These are phyloP conservation scores for Hypanus sabinus DNA, from an alignment of 2,113 vertebrate species.

Conservation along the genomic window DNA sequence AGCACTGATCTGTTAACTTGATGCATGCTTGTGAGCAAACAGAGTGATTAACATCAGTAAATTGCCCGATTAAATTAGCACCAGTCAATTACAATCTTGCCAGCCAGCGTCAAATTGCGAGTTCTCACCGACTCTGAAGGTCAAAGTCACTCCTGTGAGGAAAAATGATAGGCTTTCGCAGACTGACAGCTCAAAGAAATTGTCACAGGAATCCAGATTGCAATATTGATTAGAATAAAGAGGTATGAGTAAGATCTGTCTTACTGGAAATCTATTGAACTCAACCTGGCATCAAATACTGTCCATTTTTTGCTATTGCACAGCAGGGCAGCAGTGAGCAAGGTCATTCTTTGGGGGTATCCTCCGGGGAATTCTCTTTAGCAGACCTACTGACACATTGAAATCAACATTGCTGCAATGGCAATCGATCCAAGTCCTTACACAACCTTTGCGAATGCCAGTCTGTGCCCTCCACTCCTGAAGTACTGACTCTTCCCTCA, in stretches of 20 bases:
- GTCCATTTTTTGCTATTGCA: not conserved
- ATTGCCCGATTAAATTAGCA: slow-evolving; percentile 16
- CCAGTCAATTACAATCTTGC: not conserved
- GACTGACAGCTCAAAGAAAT: not conserved
- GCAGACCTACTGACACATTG: no score
- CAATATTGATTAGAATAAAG: not conserved
- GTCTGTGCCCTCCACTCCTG: no score
- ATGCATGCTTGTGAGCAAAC: slow-evolving; percentile 20
- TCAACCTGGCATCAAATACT: not conserved
- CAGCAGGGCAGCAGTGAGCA: no score
- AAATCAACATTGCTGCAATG: no score
- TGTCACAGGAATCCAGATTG: not conserved
- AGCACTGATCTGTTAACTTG: not conserved
- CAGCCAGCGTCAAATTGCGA: not conserved
- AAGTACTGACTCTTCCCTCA: no score
- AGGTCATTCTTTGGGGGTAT: no score
- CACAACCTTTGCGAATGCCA: no score
- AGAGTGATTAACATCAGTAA: not conserved
- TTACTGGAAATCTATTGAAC: not conserved
- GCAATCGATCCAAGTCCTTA: no score
- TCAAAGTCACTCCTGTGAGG: not conserved
- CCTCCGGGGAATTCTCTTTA: no score
- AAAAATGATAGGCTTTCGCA: not conserved
- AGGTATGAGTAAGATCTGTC: not conserved
- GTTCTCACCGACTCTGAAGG: not conserved